Base-by-base conservation (phyloP, 2,888 invertebrate genomes). In the Patella ulyssiponensis region DNA sequence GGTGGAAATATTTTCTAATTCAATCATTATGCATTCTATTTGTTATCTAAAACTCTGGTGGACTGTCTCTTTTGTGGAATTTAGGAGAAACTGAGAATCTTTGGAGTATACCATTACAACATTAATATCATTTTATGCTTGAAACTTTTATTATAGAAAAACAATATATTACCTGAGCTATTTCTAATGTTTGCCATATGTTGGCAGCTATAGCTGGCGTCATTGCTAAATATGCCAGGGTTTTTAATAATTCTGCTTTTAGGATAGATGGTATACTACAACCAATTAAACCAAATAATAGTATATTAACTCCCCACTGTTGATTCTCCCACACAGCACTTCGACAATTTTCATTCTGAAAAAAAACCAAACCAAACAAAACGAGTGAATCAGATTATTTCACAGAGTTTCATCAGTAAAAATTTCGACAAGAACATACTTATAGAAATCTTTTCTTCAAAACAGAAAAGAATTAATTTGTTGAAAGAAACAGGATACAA, bases 201-300 rank as follows among this genome's bases (percentile, higher is more conserved):
- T 94, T 94, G 5, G 94, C 93, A 1, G 96, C 96, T 56, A 96
- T 95, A 85, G 95, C 95, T 3, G 95, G 94, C 0, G 95, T 94
- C 86, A 94, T 94, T n/a, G 95, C 95, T 79, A 98, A 93, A 1
- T 96, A 95, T 0, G 96, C 95, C 75, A 98, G 92, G 0, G 96
- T 95, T 33, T 92, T 89, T n/a, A 97, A 93, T 75, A 98, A 93
- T 88, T 96, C 95, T 0, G 96, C 95, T 93, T 98, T 98, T 80
- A 98, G 93, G 3, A 94, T 93, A 73, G 97, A 94, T 0, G 97
- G 96, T 83, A 98, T 95, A 73, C 96, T 95, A 91, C 98, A 98
- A 85, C 95, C 94, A 12, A 98, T 94, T 70, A 98, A 93, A 17
- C 98, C 95, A 75, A 97, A 94, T 86, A 97, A 93, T 72, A 95